Evolutionary conservation across 2,113 vertebrate species (phyloP), one percentile per base, ranked within the genome.

Genomic region (Salvator merianae): DNA sequence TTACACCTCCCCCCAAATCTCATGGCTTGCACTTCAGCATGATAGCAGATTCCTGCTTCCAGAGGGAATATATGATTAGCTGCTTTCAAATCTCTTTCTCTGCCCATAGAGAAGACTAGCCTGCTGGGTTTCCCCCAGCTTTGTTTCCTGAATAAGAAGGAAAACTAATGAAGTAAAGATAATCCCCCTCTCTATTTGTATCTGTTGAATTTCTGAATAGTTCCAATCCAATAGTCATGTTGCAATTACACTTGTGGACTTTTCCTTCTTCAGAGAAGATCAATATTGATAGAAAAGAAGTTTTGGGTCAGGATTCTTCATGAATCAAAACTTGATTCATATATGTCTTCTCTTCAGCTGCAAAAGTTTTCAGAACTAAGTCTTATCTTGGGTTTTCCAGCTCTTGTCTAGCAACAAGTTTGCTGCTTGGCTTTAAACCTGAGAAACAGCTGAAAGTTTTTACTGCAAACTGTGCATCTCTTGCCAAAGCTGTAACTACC

Each of bases 201-300:
- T 1, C 63, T 22, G 1, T 50, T 16, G 87, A 81, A 79, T 7
- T 0, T 40, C 59, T 55, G n/a, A 69, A 9, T 14, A 59, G 7
- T 34, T 87, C 83, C 75, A 59, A 9, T 14, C 26, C 0, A 79
- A 65, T 28, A 66, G 22, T 40, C 24, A 28, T 77, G 68, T 76
- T 82, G 4, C 78, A 14, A 3, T 20, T 80, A 50, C 74, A 85
- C 38, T 65, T 77, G 77, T 81, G 66, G 77, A 83, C 0, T 79
- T 81, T 34, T 18, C 72, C 18, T 73, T 38, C 74, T 65, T 81
- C 81, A 73, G 14, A 55, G 47, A 24, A 83, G 88, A 85, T 89
- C 70, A 80, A 3, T 71, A 85, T 8, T 69, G 78, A 91, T 77
- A 84, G 30, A 76, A 84, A 28, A 76, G n/a, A 53, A 18, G 69